Evolutionary conservation across 2,113 vertebrate species (phyloP).

Genomic region (Saguinus midas): DNA sequence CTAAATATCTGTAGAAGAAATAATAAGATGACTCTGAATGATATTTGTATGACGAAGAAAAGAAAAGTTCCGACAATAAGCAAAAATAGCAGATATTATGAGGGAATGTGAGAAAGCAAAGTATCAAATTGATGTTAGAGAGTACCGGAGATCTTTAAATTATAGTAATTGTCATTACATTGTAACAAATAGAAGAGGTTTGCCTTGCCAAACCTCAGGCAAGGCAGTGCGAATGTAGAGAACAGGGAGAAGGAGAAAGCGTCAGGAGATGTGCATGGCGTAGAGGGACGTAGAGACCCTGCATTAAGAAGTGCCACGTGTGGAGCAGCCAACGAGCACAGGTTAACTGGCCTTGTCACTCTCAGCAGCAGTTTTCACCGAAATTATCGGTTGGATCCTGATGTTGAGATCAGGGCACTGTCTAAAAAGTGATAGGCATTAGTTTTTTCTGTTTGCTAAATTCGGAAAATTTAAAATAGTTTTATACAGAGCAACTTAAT

Average conservation of each 20-base stretch:
- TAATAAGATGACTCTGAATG: neutral
- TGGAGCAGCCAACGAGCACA: rapidly evolving
- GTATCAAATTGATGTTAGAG: neutral
- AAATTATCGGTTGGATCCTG: neutral
- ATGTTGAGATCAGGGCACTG: neutral
- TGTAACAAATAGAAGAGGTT: neutral
- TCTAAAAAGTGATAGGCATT: neutral
- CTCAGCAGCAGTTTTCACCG: neutral
- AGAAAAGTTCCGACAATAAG: neutral
- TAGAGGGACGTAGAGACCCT: neutral
- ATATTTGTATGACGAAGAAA: neutral
- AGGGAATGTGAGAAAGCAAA: neutral
- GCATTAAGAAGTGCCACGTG: rapidly evolving
- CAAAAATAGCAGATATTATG: neutral
- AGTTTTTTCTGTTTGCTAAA: neutral
- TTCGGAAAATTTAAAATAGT: neutral
- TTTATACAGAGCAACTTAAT: neutral
- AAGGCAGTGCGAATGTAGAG: too few species aligned
- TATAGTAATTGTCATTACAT: neutral
- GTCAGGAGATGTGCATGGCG: too few species aligned
- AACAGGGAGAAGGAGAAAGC: neutral
- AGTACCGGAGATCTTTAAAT: neutral
- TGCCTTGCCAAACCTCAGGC: neutral
- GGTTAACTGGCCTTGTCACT: neutral
- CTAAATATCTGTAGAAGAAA: neutral